Conservation (phyloP, 2,888 invertebrate genomes). For the Crossocerus cetratus region DNA sequence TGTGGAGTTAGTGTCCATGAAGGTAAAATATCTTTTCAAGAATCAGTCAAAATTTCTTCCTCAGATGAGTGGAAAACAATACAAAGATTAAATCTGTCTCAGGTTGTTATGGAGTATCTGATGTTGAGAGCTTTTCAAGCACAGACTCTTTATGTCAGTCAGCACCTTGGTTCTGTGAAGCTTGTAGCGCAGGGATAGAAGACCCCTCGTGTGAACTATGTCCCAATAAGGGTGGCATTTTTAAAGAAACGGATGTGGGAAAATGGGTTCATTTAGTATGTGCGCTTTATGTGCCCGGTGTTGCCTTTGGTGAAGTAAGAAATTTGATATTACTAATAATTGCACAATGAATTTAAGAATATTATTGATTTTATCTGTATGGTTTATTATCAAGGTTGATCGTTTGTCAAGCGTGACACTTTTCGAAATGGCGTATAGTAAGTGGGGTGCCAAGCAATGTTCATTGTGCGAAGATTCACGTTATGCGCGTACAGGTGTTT, state of each 20-base stretch:
- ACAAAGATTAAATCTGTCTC: conserved; percentile 24
- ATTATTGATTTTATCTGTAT: neutral
- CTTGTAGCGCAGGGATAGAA: conserved; percentile 93
- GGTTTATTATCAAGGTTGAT: conserved; percentile 80
- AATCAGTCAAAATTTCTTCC: too few relatives aligned
- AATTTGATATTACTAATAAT: neutral
- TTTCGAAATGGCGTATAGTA: conserved; percentile 98
- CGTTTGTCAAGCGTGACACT: conserved; percentile 93
- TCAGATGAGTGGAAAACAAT: too few relatives aligned
- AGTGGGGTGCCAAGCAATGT: conserved; percentile 97
- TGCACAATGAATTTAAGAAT: neutral
- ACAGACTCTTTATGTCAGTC: conserved; percentile 96
- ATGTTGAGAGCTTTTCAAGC: conserved; percentile 93
- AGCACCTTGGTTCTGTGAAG: conserved; percentile 99
- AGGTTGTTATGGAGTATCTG: conserved; percentile 96
- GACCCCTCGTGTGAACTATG: conserved; percentile 97
- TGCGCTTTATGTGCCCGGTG: conserved; percentile 97
- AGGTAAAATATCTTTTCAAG: conserved; percentile 78
- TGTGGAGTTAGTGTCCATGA: conserved; percentile 98
- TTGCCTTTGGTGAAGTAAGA: conserved; percentile 94
- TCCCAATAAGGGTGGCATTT: conserved; percentile 94
- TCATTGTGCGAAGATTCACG: conserved; percentile 92
- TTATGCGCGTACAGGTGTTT: conserved; percentile 94
- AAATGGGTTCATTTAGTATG: conserved; percentile 99
- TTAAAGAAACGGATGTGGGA: conserved; percentile 97